Evolutionary conservation across 2,797 vertebrate genomes (phyloP).

Genomic region (Hippopotamyrus pictus): DNA sequence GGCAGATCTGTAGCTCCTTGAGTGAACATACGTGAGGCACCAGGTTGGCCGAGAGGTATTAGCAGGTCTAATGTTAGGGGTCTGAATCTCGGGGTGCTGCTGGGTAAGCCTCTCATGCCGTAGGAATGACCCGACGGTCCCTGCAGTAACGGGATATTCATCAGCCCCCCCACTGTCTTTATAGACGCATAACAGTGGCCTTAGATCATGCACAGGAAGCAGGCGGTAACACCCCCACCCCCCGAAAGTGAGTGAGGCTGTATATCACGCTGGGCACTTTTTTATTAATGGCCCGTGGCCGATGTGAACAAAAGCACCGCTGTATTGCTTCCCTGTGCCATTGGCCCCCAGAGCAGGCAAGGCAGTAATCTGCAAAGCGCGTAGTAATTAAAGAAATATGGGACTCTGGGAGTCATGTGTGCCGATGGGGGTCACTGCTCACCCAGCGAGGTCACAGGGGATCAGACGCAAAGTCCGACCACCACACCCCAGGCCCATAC

Average conservation of each 20-base stretch:
- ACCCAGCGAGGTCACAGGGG: not conserved
- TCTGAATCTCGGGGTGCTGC: not conserved
- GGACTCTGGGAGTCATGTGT: slow-evolving; percentile 9
- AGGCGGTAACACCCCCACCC: slow-evolving; percentile 46
- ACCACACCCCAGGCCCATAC: not conserved
- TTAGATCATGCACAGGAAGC: slow-evolving; percentile 66
- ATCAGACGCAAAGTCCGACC: not conserved
- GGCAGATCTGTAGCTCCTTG: not conserved
- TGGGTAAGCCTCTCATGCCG: not conserved
- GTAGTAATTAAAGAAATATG: slow-evolving; percentile 19
- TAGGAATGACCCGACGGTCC: not conserved
- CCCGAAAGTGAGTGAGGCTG: slow-evolving; percentile 37
- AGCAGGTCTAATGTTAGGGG: not conserved
- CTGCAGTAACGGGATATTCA: slow-evolving; percentile 39
- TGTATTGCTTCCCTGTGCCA: slow-evolving; percentile 29
- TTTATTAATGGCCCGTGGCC: slow-evolving; percentile 32
- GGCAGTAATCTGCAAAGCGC: slow-evolving; percentile 40
- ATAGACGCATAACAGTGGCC: slow-evolving; percentile 53
- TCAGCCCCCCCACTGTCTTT: slow-evolving; percentile 28
- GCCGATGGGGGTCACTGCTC: slow-evolving; percentile 29
- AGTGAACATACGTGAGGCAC: not conserved
- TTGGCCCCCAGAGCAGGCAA: slow-evolving; percentile 20
- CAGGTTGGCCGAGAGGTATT: not conserved
- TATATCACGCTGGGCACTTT: slow-evolving; percentile 49
- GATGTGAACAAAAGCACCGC: slow-evolving; percentile 46